A percentile compares a stretch with the other conserved stretches of the same genome.
Evolutionary conservation across 1,140 invertebrate species (phyloP).

Genomic region (Rhopalosiphum maidis): DNA sequence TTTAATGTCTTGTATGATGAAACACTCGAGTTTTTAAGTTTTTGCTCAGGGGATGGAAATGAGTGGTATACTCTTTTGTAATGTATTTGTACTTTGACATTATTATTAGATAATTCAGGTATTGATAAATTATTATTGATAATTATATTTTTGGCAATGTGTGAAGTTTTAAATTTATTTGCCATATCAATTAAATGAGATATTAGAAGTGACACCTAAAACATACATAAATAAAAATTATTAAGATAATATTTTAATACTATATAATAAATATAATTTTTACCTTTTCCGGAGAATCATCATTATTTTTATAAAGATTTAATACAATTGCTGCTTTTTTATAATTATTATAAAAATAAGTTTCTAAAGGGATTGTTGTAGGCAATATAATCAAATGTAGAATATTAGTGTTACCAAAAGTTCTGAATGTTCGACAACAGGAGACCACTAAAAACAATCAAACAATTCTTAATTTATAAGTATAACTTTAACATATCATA

Average conservation of each 20-base stretch:
- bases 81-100: slow-evolving; percentile 7
- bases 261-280: background rate
- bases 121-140: slow-evolving; percentile 7
- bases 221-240: background rate
- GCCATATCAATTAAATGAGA: slow-evolving; percentile 40
- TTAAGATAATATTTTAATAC: background rate
- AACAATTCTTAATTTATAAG: background rate
- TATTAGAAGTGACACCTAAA: slow-evolving; percentile 27
- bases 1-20: background rate
- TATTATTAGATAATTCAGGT: background rate
- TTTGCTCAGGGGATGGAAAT: slow-evolving; percentile 21
- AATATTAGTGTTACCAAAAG: slow-evolving; percentile 49
- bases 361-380: slow-evolving; percentile 40
- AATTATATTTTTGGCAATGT: slow-evolving; percentile 30
- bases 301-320: slow-evolving; percentile 29
- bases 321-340: slow-evolving; percentile 33
- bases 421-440: slow-evolving; percentile 29
- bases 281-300: slow-evolving; percentile 20
- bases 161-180: slow-evolving; percentile 15
- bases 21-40: background rate
- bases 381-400: slow-evolving; percentile 45
- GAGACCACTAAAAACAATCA: slow-evolving; percentile 28
- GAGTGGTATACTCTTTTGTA: slow-evolving; percentile 48
- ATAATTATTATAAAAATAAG: slow-evolving; percentile 47
- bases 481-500: background rate